Conservation (phyloP, 1,140 invertebrate genomes). For the Apocrypta bakeri region DNA sequence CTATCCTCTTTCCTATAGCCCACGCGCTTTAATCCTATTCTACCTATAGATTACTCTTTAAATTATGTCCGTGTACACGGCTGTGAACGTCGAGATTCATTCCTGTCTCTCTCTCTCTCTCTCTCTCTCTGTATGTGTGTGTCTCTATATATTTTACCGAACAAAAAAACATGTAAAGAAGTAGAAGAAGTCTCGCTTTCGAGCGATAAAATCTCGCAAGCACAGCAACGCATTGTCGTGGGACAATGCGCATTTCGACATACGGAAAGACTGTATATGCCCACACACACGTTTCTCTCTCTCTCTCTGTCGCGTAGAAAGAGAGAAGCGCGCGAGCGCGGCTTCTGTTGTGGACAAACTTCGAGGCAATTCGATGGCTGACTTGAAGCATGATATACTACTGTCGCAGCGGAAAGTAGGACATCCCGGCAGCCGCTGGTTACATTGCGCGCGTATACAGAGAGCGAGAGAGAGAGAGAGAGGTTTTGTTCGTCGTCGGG, state of each 20-base stretch:
- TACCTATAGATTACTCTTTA: too few species aligned
- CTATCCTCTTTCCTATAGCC: too few species aligned
- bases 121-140: too few species aligned
- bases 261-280: not conserved
- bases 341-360: constrained; percentile 31
- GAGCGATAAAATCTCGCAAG: constrained; percentile 5
- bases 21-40: too few species aligned
- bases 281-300: too few species aligned
- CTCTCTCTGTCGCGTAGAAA: not conserved
- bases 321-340: constrained; percentile 6
- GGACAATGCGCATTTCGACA: constrained; percentile 23
- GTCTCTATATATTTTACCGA: too few species aligned
- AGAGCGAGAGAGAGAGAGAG: not conserved
- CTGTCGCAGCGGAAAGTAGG: constrained; percentile 45
- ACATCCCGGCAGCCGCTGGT: constrained; percentile 4
- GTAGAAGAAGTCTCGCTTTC: not conserved
- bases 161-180: not conserved
- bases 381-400: constrained; percentile 49
- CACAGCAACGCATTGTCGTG: constrained; percentile 7
- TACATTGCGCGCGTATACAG: not conserved
- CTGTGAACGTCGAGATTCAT: too few species aligned
- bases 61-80: too few species aligned
- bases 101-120: too few species aligned
- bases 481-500: constrained; percentile 33
- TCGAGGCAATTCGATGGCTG: constrained; percentile 46